These are phyloP conservation scores for Chromobotia macracanthus DNA, from an alignment of 2,797 vertebrate genomes.

Conservation along the genomic window DNA sequence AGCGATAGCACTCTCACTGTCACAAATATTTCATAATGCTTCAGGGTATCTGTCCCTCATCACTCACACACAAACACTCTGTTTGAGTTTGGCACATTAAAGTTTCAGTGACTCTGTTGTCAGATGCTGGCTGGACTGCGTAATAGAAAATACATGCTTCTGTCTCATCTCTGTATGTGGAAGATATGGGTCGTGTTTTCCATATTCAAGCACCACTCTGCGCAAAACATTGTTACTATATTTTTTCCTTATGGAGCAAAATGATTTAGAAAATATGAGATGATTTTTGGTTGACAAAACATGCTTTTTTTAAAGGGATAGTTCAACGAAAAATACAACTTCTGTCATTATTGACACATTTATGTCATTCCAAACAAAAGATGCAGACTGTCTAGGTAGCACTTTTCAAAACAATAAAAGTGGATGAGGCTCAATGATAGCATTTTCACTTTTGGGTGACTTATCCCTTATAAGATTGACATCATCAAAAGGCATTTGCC, in stretches of 20 bases:
- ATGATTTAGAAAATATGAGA: not conserved
- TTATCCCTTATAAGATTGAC: not conserved
- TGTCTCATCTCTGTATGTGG: conserved; percentile 10
- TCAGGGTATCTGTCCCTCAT: conserved; percentile 41
- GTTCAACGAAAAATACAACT: not conserved
- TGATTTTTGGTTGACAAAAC: too few relatives aligned
- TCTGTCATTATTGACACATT: not conserved
- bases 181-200: conserved; percentile 23
- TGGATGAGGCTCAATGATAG: not conserved
- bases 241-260: not conserved
- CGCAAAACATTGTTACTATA: not conserved
- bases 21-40: conserved; percentile 50
- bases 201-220: not conserved
- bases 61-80: conserved; percentile 36
- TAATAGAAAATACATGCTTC: not conserved
- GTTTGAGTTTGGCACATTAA: conserved; percentile 33
- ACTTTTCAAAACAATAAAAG: not conserved
- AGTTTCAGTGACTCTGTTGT: conserved; percentile 42
- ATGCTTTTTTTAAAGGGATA: not conserved
- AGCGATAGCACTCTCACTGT: conserved; percentile 27
- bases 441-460: not conserved
- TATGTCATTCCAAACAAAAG: not conserved
- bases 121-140: conserved; percentile 11
- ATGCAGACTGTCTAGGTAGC: too few relatives aligned
- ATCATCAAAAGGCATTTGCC: not conserved